phyloP scores from a whole-genome alignment of 92 coral and sea anemone genomes.

The Palythoa grandis region DNA sequence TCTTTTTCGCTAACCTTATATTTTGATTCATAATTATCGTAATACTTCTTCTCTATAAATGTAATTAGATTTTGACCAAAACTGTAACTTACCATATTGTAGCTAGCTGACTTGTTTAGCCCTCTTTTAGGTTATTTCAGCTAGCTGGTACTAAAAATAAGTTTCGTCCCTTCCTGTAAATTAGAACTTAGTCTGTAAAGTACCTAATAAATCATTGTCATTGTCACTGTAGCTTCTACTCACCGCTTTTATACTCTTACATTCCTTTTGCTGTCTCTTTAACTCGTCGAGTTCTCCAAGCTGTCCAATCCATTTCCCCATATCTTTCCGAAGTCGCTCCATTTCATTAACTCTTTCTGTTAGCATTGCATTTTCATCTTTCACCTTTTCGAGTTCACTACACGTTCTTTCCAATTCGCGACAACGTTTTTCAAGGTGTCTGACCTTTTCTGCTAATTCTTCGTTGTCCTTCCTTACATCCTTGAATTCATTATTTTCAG shows the following conservation, averaged over 20 bases:
- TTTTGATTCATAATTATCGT: no score
- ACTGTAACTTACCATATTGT: no score
- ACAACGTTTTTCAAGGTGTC: slow-evolving; percentile 14
- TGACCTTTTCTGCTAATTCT: slow-evolving; percentile 8
- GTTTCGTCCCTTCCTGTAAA: no score
- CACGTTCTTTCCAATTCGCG: slow-evolving; percentile 15
- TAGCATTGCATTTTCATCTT: slow-evolving; percentile 68
- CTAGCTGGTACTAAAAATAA: no score
- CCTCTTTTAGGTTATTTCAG: no score
- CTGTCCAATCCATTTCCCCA: slow-evolving; percentile 63
- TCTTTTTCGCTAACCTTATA: no score
- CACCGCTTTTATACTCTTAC: slow-evolving; percentile 68
- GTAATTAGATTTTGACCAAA: no score
- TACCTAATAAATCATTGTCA: no score
- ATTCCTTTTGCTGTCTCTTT: slow-evolving; percentile 62
- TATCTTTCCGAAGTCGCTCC: slow-evolving; percentile 57
- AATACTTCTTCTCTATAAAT: no score
- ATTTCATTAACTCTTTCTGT: slow-evolving; percentile 68
- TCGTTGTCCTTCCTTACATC: slow-evolving; percentile 2
- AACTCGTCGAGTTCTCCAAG: slow-evolving; percentile 63
- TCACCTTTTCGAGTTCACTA: slow-evolving; percentile 25
- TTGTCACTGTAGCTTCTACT: slow-evolving; percentile 23
- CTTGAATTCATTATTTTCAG: background rate
- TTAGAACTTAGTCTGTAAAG: no score
- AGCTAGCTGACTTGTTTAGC: no score